These are phyloP conservation scores for Rhingia rostrata DNA, from an alignment of 2,888 invertebrate genomes.

Conservation along the genomic window DNA sequence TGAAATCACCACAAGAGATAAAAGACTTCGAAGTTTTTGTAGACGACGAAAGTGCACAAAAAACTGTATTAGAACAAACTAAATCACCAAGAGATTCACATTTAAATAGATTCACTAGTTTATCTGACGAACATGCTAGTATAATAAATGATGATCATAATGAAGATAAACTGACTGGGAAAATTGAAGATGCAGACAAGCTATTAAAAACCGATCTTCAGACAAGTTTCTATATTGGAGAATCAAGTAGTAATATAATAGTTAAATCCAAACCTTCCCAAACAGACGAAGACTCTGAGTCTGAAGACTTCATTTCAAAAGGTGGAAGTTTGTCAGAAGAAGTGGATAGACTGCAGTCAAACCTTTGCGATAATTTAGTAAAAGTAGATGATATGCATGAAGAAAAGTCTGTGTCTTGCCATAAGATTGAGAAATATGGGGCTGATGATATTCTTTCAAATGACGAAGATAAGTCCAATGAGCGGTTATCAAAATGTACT, in stretches of 20 bases:
- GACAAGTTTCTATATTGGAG: conserved; percentile 82
- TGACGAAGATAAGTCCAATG: too few relatives aligned
- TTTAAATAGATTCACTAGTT: conserved; percentile 16
- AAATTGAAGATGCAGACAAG: conserved; percentile 70
- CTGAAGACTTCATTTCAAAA: conserved; percentile 70
- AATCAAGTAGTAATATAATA: conserved; percentile 82
- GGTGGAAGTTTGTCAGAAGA: conserved; percentile 69
- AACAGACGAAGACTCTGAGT: conserved; percentile 75
- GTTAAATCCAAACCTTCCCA: conserved; percentile 78
- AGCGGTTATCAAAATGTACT: too few relatives aligned
- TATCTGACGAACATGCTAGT: conserved; percentile 14
- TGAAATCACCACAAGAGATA: too few relatives aligned
- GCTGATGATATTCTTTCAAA: too few relatives aligned
- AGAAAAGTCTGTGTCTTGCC: too few relatives aligned
- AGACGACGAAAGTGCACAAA: background rate
- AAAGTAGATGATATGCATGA: too few relatives aligned
- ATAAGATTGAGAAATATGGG: too few relatives aligned
- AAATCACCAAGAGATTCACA: background rate
- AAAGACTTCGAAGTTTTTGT: too few relatives aligned
- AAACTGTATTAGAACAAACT: background rate
- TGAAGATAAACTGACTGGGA: background rate
- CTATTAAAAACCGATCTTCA: conserved; percentile 50
- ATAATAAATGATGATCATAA: background rate
- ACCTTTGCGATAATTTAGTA: too few relatives aligned
- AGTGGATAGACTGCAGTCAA: background rate